Base-by-base conservation (phyloP, 2,888 invertebrate species). In the Ganaspis brasiliensis region DNA sequence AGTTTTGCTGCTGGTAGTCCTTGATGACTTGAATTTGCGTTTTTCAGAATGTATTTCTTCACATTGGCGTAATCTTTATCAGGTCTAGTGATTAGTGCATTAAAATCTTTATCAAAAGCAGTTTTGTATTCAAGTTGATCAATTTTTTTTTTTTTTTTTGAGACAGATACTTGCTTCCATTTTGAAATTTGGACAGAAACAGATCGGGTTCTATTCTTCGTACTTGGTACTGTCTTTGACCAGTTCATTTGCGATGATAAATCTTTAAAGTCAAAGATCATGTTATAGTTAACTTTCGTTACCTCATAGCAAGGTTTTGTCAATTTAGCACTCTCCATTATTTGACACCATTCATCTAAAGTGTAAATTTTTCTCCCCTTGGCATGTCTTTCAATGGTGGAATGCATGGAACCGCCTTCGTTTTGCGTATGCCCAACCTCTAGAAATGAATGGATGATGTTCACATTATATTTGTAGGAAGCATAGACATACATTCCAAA, bases 371-470 rank as follows among this genome's bases (percentile, higher is more conserved):
- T 57, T 45, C 77, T 71, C 45, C 79, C 63, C 31, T 71, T 74
- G 26, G 63, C 31, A 59, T n/a, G 0, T 14, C 75, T 24, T 74
- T 83, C 84, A 14, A 83, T 84, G 24, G 76, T 52, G 14, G 85
- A 80, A 74, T 86, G 85, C 10, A 84, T 79, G 31, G 82, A 84
- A 73, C 85, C 85, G 4, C 84, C 84, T 73, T 86, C 85, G 45
- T 80, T 80, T 78, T 85, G 81, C 16, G 84, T 86, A 72, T 85
- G 85, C 14, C 83, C 85, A 37, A 80, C 78, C 75, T 82, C 82
- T n/a, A n/a, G n/a, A n/a, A n/a, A n/a, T n/a, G n/a, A n/a, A n/a
- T n/a, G n/a, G n/a, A n/a, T n/a, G n/a, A 87, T 84, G 19, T 74
- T 73, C 19, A 87, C 77, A 16, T 79, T 75, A 61, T 78, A 81